Conservation (phyloP, 1,140 invertebrate species). For the Wiebesia pumilae region DNA sequence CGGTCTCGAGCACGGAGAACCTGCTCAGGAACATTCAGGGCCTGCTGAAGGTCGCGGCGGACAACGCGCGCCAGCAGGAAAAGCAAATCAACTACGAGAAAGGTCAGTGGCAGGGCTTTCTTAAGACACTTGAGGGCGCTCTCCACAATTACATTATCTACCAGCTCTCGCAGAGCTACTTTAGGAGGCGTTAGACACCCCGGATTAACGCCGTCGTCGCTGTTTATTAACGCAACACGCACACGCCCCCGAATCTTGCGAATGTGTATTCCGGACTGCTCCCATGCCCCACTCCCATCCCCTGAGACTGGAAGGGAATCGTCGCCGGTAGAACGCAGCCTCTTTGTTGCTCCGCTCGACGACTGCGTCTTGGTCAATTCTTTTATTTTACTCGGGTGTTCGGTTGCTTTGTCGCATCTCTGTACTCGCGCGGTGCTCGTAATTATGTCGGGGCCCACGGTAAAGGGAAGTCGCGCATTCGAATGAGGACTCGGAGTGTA, state of each 20-base stretch:
- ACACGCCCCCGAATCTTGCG: neutral
- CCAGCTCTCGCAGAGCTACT: slow-evolving; percentile 72
- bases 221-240: neutral
- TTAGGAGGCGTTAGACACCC: slow-evolving; percentile 69
- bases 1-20: slow-evolving; percentile 90
- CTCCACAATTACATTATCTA: slow-evolving; percentile 75
- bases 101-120: slow-evolving; percentile 82
- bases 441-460: neutral
- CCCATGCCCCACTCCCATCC: neutral
- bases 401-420: neutral
- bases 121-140: slow-evolving; percentile 75
- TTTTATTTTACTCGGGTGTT: neutral
- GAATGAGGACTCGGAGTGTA: neutral
- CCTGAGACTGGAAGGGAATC: neutral
- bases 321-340: neutral
- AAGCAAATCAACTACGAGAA: slow-evolving; percentile 96
- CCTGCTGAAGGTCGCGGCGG: slow-evolving; percentile 93
- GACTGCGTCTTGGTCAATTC: neutral
- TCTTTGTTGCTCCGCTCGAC: no score
- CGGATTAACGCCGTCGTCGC: neutral
- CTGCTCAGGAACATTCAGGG: slow-evolving; percentile 96
- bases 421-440: neutral
- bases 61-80: slow-evolving; percentile 96
- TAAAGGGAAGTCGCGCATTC: neutral
- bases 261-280: neutral